These are phyloP conservation scores for Saturnia japonica DNA, from an alignment of 2,888 invertebrate genomes.

Conservation along the genomic window DNA sequence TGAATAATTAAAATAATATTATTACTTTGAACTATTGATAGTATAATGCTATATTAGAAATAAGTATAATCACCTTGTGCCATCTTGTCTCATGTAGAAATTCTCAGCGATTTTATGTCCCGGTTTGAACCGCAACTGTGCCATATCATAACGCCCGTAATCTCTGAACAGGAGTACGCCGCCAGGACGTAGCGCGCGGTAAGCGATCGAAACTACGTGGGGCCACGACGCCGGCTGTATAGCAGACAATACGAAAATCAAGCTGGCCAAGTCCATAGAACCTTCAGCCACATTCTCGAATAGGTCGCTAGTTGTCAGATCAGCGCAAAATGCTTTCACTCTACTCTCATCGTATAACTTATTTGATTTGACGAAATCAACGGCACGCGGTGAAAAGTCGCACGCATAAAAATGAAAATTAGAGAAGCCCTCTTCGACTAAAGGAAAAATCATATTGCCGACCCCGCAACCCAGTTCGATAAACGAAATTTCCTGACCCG, in stretches of 20 bases:
- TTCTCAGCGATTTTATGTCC: slow-evolving; percentile 96
- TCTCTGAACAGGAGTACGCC: slow-evolving; percentile 94
- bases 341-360: slow-evolving; percentile 83
- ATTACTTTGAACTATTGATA: neutral
- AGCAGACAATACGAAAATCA: slow-evolving; percentile 97
- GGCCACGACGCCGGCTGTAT: slow-evolving; percentile 93
- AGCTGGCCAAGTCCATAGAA: slow-evolving; percentile 89
- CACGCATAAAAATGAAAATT: slow-evolving; percentile 90
- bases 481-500: slow-evolving; percentile 82
- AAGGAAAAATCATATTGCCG: slow-evolving; percentile 97
- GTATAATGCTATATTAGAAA: neutral
- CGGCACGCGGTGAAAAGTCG: slow-evolving; percentile 95
- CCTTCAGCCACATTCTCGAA: slow-evolving; percentile 75
- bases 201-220: slow-evolving; percentile 84
- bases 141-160: slow-evolving; percentile 97
- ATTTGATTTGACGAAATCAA: slow-evolving; percentile 90
- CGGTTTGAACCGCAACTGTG: slow-evolving; percentile 95
- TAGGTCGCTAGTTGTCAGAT: slow-evolving; percentile 88
- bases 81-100: slow-evolving; percentile 98
- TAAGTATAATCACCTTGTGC: slow-evolving; percentile 85
- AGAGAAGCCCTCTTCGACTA: slow-evolving; percentile 88
- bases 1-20: no score
- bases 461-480: slow-evolving; percentile 97
- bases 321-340: slow-evolving; percentile 91
- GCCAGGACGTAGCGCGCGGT: slow-evolving; percentile 85